Evolutionary conservation across 2,113 vertebrate species (phyloP).

Genomic region (Microtus montanus): DNA sequence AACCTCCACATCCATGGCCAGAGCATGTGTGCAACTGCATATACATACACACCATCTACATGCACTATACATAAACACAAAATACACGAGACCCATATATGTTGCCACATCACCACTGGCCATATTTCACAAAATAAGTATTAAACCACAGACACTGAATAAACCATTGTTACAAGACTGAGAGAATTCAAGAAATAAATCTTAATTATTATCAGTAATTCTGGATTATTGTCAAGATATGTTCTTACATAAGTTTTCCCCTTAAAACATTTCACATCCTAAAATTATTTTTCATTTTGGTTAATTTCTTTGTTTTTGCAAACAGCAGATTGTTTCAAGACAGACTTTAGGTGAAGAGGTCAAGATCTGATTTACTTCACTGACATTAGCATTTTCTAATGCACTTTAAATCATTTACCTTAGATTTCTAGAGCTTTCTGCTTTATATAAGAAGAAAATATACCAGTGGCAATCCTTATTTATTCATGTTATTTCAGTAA

Average conservation of each 20-base stretch:
- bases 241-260: conserved; percentile 57
- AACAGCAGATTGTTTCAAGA: conserved; percentile 44
- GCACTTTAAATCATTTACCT: conserved; percentile 34
- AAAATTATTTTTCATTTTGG: conserved; percentile 53
- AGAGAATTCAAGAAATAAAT: conserved; percentile 18
- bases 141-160: conserved; percentile 38
- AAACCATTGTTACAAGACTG: neutral
- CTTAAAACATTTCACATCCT: conserved; percentile 21
- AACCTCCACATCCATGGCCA: neutral
- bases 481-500: conserved; percentile 32
- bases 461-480: neutral
- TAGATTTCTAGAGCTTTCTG: conserved; percentile 55
- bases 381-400: conserved; percentile 48
- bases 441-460: conserved; percentile 40
- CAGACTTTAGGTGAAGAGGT: conserved; percentile 45
- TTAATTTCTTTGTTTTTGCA: conserved; percentile 49
- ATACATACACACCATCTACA: neutral
- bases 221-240: conserved; percentile 16
- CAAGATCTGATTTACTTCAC: neutral
- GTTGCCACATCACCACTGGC: neutral
- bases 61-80: neutral
- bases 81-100: conserved; percentile 17
- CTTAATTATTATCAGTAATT: conserved; percentile 56
- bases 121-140: conserved; percentile 46
- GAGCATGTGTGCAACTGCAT: neutral